Evolutionary conservation across 2,113 vertebrate genomes (phyloP).

Genomic region (Hippotragus niger): DNA sequence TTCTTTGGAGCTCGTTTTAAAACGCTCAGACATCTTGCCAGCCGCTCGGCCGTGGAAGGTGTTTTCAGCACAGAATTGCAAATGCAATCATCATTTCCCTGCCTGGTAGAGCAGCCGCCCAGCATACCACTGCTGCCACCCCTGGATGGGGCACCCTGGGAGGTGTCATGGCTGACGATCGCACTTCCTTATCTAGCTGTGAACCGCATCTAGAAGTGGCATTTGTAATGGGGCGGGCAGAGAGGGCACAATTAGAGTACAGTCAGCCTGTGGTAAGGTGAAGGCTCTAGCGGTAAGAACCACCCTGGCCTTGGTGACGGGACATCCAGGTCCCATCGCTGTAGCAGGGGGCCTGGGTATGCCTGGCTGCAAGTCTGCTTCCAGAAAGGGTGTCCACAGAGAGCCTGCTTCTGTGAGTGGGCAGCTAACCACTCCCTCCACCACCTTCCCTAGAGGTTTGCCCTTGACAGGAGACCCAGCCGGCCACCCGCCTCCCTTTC

Average conservation of each 20-base stretch:
- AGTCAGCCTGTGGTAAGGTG: neutral
- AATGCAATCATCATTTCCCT: neutral
- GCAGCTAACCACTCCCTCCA: neutral
- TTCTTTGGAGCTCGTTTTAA: neutral
- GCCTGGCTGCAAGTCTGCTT: neutral
- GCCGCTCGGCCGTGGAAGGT: neutral
- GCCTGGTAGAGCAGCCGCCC: neutral
- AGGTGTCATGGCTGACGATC: neutral
- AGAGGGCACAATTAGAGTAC: neutral
- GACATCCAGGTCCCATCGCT: fast-evolving
- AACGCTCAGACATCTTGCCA: neutral
- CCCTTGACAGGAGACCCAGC: neutral
- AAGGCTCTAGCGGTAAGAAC: neutral
- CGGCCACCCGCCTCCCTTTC: neutral
- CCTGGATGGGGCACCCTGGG: neutral
- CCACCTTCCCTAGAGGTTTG: neutral
- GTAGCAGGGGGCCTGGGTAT: neutral
- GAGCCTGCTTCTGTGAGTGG: neutral
- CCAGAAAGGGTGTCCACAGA: neutral
- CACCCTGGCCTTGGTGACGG: neutral
- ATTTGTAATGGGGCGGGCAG: neutral
- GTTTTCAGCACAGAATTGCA: neutral
- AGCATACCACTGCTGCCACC: fast-evolving
- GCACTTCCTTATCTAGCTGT: neutral
- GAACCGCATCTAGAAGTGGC: neutral